phyloP scores from a whole-genome alignment of 1,140 invertebrate species.

The Atta colombica region DNA sequence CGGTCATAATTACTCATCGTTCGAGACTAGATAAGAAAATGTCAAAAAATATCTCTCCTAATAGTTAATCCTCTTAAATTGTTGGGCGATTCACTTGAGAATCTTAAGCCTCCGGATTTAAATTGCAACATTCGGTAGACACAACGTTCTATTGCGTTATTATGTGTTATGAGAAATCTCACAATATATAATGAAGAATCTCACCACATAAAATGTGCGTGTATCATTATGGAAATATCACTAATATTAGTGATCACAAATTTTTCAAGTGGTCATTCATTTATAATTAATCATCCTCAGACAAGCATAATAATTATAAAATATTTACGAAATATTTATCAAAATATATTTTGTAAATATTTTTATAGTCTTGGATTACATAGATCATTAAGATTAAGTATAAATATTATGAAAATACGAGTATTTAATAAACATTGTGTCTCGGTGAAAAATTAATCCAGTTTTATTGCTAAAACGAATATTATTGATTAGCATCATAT shows the following conservation, averaged over 20 bases:
- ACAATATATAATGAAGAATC: not conserved
- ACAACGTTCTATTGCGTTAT: not conserved
- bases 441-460: no score
- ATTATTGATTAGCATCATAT: no score
- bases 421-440: no score
- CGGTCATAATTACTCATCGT: constrained; percentile 71
- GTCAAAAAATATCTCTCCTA: not conserved
- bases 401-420: not conserved
- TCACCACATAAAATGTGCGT: not conserved
- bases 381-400: not conserved
- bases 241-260: not conserved
- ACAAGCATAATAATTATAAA: not conserved
- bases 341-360: not conserved
- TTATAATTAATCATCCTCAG: not conserved
- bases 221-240: not conserved
- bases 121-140: not conserved
- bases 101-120: no score
- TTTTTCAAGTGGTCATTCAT: not conserved
- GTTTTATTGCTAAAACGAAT: no score
- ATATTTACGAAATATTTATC: not conserved
- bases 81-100: not conserved
- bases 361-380: no score
- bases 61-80: not conserved
- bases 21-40: not conserved
- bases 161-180: not conserved